A percentile compares a stretch with the other conserved stretches of the same genome.
Evolutionary conservation across 23 tunicate species (phyloP).

Genomic region (Phallusia fumigata): DNA sequence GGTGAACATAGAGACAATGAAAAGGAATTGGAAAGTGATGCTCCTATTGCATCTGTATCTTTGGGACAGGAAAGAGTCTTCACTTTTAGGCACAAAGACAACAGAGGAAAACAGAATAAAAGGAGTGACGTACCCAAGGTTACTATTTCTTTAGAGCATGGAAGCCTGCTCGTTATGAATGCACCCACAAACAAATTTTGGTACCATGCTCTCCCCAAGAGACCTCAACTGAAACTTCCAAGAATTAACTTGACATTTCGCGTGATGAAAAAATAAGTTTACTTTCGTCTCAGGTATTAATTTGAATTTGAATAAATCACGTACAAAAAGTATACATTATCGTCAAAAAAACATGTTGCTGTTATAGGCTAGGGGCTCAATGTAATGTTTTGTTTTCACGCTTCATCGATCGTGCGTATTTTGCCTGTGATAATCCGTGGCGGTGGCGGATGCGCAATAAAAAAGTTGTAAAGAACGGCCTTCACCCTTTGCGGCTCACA

Average conservation of each 20-base stretch:
- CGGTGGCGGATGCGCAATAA: too few species aligned
- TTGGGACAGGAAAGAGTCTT: conserved; percentile 62
- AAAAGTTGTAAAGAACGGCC: too few species aligned
- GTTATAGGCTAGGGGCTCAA: too few species aligned
- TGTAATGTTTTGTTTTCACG: too few species aligned
- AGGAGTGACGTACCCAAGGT: conserved; percentile 27
- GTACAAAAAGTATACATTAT: too few species aligned
- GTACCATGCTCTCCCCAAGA: conserved; percentile 50
- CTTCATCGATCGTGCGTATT: too few species aligned
- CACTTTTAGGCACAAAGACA: conserved; percentile 55
- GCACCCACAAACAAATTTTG: conserved; percentile 65
- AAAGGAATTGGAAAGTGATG: conserved; percentile 34
- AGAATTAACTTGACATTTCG: conserved; percentile 63
- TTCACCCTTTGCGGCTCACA: too few species aligned
- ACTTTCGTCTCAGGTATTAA: too few species aligned
- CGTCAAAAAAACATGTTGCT: too few species aligned
- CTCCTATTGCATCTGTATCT: conserved; percentile 68
- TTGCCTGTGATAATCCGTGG: too few species aligned
- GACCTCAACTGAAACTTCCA: conserved; percentile 20
- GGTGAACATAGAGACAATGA: conserved; percentile 83
- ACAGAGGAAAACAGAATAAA: conserved; percentile 16
- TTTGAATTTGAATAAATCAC: too few species aligned
- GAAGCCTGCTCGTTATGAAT: conserved; percentile 57
- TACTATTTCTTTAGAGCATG: conserved; percentile 12
- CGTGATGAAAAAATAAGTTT: conserved; percentile 16